A percentile compares a stretch with the other conserved stretches of the same genome.
phyloP scores from a whole-genome alignment of 2,888 invertebrate species.

The Seira musarum region DNA sequence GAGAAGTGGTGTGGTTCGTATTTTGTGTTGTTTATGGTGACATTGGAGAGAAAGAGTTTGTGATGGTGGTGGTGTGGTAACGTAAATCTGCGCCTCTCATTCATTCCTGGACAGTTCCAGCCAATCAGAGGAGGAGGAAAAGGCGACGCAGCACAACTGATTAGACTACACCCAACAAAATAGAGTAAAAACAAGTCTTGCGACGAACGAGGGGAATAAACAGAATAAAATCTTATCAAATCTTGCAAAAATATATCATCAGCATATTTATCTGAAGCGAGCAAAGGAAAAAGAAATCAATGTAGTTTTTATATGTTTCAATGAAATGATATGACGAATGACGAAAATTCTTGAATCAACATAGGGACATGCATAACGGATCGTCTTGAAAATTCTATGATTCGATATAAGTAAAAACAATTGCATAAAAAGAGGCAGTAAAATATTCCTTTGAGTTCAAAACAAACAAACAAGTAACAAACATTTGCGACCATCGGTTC shows the following conservation, averaged over 20 bases:
- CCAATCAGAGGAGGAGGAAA: neutral
- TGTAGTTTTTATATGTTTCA: too few species aligned
- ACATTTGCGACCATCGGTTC: too few species aligned
- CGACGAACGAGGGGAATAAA: neutral
- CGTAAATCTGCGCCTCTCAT: constrained; percentile 10
- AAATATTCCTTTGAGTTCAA: too few species aligned
- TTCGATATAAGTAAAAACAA: too few species aligned
- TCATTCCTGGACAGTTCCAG: constrained; percentile 11
- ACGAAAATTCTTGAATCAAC: too few species aligned
- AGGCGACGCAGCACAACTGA: neutral
- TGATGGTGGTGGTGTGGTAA: constrained; percentile 12
- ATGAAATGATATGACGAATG: too few species aligned
- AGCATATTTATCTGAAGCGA: neutral
- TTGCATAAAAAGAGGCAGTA: too few species aligned
- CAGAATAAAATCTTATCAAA: neutral
- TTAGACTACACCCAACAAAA: constrained; percentile 23
- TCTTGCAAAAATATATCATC: neutral
- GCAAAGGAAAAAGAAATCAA: neutral
- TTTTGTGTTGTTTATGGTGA: constrained; percentile 14
- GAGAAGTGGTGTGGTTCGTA: constrained; percentile 18
- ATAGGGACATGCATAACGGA: too few species aligned
- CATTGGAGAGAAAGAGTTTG: neutral
- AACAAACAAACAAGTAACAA: too few species aligned
- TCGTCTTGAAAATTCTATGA: too few species aligned
- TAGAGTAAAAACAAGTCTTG: neutral